Base-by-base conservation (phyloP, 2,888 invertebrate species). In the Acheta domesticus region DNA sequence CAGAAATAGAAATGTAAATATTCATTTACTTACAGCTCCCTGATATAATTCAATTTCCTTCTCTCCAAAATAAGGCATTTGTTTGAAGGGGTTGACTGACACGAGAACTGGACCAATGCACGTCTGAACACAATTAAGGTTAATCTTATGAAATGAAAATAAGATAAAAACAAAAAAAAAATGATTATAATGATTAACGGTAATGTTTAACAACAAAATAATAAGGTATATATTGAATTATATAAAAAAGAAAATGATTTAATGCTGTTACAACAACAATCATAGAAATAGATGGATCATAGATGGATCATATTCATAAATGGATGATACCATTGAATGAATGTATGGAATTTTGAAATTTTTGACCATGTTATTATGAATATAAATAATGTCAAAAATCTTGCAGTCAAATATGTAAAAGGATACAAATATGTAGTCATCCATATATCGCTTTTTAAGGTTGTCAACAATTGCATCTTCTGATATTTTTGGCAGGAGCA, bases 351-450 rank as follows among this genome's bases (percentile, higher is more conserved):
- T 36, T 36, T 5, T 36, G 36, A 36, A 36, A 8, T 8, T 36
- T 36, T 36, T 8, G 8, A 36, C 36, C 8, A 5, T 5, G 8
- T 36, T 36, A 23, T 36, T 36, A 36, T 36, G 36, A 36, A 8
- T 36, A 36, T 8, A 36, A 36, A 8, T 36, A 8, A 1, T 36
- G 36, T 36, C 8, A 8, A 8, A 36, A 8, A 36, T 36, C 8
- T 36, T 36, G 5, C 36, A 4, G 5, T 0, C 36, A 36, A 36
- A 36, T 8, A 36, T 36, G 36, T 36, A 36, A 36, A 36, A 87
- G 87, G 89, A 88, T 89, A 92, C 92, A 86, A 91, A 92, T 83
- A 92, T 92, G 84, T 89, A 89, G 84, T 92, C 91, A 82, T 91
- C 91, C 88, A 90, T 89, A 83, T 91, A 90, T 82, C 92, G 86